Evolutionary conservation across 92 coral and sea anemone genomes (phyloP), one percentile per base, ranked within the genome.

Genomic region (Actinernus sp.): DNA sequence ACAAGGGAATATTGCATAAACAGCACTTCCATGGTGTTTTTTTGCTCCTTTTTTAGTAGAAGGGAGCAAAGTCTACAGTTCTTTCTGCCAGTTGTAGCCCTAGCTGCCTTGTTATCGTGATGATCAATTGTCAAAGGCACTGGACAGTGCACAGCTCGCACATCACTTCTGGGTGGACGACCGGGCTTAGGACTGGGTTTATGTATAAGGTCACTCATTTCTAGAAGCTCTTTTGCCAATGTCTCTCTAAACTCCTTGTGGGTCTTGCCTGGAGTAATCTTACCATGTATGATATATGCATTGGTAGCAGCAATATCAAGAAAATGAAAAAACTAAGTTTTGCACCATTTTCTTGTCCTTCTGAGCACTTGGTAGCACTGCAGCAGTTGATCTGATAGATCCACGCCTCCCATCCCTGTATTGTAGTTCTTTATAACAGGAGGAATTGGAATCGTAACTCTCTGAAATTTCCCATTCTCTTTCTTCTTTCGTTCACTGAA

Each of bases 261-360:
- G n/a, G n/a, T n/a, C n/a, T n/a, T n/a, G n/a, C n/a, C n/a, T n/a
- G n/a, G n/a, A n/a, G n/a, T n/a, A n/a, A n/a, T n/a, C n/a, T n/a
- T n/a, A n/a, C n/a, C n/a, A n/a, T n/a, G n/a, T n/a, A n/a, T n/a
- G n/a, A n/a, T 21, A 40, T 25, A 71, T 17, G 56, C 53, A 58
- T 71, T 71, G n/a, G 46, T 39, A 16, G 40, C 58, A 16, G 55
- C 20, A 47, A 56, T 30, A 56, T 69, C 66, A 45, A 55, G 31
- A 47, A 56, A 69, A 30, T 69, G 79, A 13, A 73, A 61, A 61
- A 73, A 61, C 63, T 59, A 51, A 17, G 80, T 73, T 37, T 73
- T 61, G 61, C 82, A 74, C 82, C 57, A 63, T 41, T 74, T 74
- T 26, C 73, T n/a, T 3, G 61, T 73, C 34, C 66, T 71, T 46